phyloP scores from a whole-genome alignment of 1,140 invertebrate species.

The Limonius californicus region DNA sequence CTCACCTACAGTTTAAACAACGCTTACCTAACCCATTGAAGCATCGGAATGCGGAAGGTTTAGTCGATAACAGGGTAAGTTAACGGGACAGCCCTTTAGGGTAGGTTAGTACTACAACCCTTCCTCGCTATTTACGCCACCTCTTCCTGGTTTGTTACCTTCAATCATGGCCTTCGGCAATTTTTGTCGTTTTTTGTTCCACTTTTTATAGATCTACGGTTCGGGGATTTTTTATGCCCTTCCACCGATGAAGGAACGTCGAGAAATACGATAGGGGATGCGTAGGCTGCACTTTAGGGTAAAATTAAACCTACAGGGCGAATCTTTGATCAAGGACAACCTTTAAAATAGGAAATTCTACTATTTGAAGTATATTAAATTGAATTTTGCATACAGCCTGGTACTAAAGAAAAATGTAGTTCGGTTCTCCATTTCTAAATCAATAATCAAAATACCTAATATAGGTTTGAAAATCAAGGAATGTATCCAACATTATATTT shows the following conservation, averaged over 20 bases:
- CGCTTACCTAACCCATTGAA: constrained; percentile 31
- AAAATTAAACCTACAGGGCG: too few species aligned
- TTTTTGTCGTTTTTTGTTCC: constrained; percentile 27
- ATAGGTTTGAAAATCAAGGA: too few species aligned
- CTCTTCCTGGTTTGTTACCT: constrained; percentile 19
- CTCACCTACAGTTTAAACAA: not conserved
- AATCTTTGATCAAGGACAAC: too few species aligned
- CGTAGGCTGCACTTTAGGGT: too few species aligned
- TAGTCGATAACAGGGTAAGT: constrained; percentile 28
- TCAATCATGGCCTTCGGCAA: constrained; percentile 22
- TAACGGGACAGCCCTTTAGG: constrained; percentile 32
- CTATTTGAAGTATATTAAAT: too few species aligned
- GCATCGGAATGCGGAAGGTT: constrained; percentile 31
- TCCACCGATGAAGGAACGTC: not conserved
- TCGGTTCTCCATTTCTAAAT: too few species aligned
- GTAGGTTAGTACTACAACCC: constrained; percentile 32
- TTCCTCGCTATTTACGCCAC: constrained; percentile 19
- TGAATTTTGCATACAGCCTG: too few species aligned
- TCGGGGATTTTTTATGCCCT: constrained; percentile 18
- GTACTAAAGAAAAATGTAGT: too few species aligned
- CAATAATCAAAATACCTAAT: too few species aligned
- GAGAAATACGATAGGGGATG: not conserved
- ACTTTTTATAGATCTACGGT: not conserved
- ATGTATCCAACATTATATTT: too few species aligned
- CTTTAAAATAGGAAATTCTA: too few species aligned